phyloP scores from a whole-genome alignment of 2,113 vertebrate genomes.

The Empidonax traillii region DNA sequence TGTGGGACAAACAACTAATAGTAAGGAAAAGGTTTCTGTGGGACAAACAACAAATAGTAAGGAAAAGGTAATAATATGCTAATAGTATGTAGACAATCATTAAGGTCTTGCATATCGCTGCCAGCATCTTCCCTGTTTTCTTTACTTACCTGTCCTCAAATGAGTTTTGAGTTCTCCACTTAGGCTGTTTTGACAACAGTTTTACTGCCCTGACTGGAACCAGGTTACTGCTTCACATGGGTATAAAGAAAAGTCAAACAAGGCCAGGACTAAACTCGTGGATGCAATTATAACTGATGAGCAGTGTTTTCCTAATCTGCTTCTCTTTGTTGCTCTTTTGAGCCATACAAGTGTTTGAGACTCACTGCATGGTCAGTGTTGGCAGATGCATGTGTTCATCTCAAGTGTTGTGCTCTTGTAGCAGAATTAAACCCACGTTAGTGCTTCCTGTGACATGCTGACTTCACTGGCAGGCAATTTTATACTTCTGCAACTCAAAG shows the following conservation, averaged over 20 bases:
- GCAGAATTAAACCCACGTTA: fast-evolving
- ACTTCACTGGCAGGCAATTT: neutral
- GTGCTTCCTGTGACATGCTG: fast-evolving
- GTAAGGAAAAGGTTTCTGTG: neutral
- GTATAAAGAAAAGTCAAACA: neutral
- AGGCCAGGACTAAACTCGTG: neutral
- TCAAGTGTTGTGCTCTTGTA: neutral
- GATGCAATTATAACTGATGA: neutral
- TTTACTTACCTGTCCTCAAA: neutral
- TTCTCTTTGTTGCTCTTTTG: neutral
- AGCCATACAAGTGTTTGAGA: neutral
- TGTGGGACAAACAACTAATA: neutral
- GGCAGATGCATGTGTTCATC: neutral
- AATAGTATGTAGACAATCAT: neutral
- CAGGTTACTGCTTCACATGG: neutral
- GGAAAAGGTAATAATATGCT: neutral
- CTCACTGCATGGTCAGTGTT: neutral
- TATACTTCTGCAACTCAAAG: neutral
- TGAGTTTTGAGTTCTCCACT: neutral
- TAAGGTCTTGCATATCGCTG: neutral
- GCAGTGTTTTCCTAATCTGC: neutral
- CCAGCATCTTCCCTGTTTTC: neutral
- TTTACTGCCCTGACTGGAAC: neutral
- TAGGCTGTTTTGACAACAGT: neutral
- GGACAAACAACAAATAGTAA: neutral